phyloP scores from a whole-genome alignment of 2,113 vertebrate genomes.

The Raphicerus campestris region DNA sequence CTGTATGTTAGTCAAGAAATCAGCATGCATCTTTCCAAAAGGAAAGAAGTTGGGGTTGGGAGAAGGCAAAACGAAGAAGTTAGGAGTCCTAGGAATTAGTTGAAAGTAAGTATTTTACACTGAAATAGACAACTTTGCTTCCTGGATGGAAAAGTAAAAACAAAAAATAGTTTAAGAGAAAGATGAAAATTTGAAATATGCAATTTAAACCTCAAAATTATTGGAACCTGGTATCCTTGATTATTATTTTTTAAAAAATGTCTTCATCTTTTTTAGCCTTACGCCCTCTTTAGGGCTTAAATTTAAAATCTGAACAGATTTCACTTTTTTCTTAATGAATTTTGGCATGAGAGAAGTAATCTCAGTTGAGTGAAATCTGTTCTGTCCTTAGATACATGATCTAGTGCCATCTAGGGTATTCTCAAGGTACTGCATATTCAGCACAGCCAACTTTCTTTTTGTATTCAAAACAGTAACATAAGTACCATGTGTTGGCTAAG shows the following conservation, averaged over 20 bases:
- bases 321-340: neutral
- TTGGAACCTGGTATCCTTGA: neutral
- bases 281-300: neutral
- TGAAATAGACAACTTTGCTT: neutral
- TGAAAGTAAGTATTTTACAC: neutral
- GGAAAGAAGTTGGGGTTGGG: neutral
- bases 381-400: neutral
- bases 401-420: neutral
- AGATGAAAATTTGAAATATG: neutral
- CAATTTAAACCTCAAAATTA: neutral
- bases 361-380: neutral
- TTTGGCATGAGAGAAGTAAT: neutral
- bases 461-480: constrained; percentile 31
- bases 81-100: neutral
- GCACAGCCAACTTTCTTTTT: neutral
- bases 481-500: neutral
- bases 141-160: neutral
- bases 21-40: neutral
- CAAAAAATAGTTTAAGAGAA: neutral
- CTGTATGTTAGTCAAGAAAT: neutral
- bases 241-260: neutral
- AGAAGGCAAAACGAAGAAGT: neutral
- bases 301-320: neutral
- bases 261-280: neutral
- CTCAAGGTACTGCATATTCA: constrained; percentile 20